phyloP scores from a whole-genome alignment of 1,140 invertebrate genomes.

The Drosophila albomicans region DNA sequence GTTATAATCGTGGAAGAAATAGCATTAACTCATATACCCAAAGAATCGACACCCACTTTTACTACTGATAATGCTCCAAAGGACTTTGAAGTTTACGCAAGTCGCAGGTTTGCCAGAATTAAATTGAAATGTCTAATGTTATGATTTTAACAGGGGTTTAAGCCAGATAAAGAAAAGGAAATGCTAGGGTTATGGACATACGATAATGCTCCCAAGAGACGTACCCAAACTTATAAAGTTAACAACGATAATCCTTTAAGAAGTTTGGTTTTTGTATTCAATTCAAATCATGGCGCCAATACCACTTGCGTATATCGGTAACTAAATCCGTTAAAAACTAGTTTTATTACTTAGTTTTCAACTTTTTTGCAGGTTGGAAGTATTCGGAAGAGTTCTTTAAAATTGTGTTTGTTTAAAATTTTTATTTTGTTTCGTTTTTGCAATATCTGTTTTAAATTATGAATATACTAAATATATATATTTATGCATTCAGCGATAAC shows the following conservation, averaged over 20 bases:
- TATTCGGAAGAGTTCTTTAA: constrained; percentile 38
- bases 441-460: background rate
- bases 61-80: constrained; percentile 69
- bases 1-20: constrained; percentile 60
- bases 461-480: background rate
- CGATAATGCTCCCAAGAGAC: constrained; percentile 39
- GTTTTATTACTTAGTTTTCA: no score
- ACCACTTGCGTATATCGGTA: constrained; percentile 66
- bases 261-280: constrained; percentile 43
- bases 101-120: no score
- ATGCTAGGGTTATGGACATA: constrained; percentile 42
- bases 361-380: constrained; percentile 44
- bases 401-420: background rate
- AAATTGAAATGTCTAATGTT: background rate
- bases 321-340: background rate
- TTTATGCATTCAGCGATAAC: background rate
- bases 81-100: constrained; percentile 69
- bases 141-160: constrained; percentile 32
- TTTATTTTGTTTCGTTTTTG: background rate
- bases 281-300: constrained; percentile 62
- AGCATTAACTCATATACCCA: constrained; percentile 58
- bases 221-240: constrained; percentile 44
- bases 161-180: background rate
- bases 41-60: constrained; percentile 55
- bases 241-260: background rate